Evolutionary conservation across 2,888 invertebrate species (phyloP), one percentile per base, ranked within the genome.

Genomic region (Ecdyonurus torrentis): DNA sequence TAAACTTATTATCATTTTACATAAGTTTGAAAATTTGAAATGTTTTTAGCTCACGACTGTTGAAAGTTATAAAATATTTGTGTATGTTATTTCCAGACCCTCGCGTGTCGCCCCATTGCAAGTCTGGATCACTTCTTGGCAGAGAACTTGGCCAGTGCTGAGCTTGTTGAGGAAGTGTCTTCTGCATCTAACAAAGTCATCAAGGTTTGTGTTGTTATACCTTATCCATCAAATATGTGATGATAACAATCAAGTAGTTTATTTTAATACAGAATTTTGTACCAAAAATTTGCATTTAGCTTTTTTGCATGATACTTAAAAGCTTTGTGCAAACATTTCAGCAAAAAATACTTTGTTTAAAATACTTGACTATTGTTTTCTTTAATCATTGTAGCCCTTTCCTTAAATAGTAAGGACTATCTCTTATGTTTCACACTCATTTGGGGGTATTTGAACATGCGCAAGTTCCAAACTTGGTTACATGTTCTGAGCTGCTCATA

Each of bases 91-190:
- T 66, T 72, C 2, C 70, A 80, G 80, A 91, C 92, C 3, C 77
- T 97, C 24, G 88, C 88, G 23, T 96, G 96, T 74, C 83, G 95
- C 61, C 99, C 99, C 0, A 93, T 99, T 69, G 99, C 99, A 2
- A 96, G 96, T n/a, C 78, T 98, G 66, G 99, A 99, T 77, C 99
- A 99, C 74, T 99, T 99, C 75, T 82, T 87, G 0, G 80, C 96
- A 19, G 98, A 99, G 72, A 89, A 91, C 75, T 80, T 99, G 25
- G 91, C 91, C 7, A 83, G 80, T 66, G 98, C 98, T 3, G 98
- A 99, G 69, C 77, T 96, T 60, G 95, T 92, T 1, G 97, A 99
- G 74, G 97, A 98, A 77, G 81, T 97, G 25, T 84, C 86, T 69
- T 87, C 94, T 67, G 91, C 93, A 63, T 85, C 84, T 63, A 89